A percentile compares a stretch with the other conserved stretches of the same genome.
Conservation (phyloP, 2,888 invertebrate species). For the Chymomyza amoena region DNA sequence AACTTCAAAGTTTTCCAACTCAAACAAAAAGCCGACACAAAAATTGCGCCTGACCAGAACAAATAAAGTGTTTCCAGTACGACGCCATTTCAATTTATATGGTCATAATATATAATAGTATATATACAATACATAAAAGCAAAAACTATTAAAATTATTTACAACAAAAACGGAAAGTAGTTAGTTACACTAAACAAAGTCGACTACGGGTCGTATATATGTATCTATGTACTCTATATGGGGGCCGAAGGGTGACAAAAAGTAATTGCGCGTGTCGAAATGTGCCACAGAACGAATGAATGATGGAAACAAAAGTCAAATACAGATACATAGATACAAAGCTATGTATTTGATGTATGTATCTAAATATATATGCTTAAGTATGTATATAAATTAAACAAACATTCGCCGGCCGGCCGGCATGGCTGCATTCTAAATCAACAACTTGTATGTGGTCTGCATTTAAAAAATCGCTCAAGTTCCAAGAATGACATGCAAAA, state of each 20-base stretch:
- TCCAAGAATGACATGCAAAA: constrained; percentile 7
- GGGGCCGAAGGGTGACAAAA: constrained; percentile 12
- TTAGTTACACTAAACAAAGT: constrained; percentile 17
- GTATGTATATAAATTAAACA: constrained; percentile 23
- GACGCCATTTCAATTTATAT: not conserved
- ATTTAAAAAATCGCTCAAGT: constrained; percentile 15
- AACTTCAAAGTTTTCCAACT: constrained; percentile 39
- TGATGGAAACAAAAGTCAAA: not conserved
- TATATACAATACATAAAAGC: not conserved
- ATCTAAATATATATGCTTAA: not conserved
- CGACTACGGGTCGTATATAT: constrained; percentile 23
- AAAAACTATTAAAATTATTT: constrained; percentile 16
- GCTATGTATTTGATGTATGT: not conserved
- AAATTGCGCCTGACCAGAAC: constrained; percentile 40
- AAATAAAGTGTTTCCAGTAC: constrained; percentile 44
- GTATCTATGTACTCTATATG: not conserved
- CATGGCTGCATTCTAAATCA: constrained; percentile 28
- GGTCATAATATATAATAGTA: not conserved
- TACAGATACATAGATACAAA: not conserved
- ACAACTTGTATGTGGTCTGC: not conserved
- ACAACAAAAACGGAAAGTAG: constrained; percentile 8
- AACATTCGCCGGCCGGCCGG: constrained; percentile 45
- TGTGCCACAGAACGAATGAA: constrained; percentile 25
- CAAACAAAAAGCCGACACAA: constrained; percentile 19
- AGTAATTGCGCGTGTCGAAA: constrained; percentile 57